These are phyloP conservation scores for Hydrozoanthus gracilis DNA, from an alignment of 92 coral and sea anemone species.

Conservation along the genomic window DNA sequence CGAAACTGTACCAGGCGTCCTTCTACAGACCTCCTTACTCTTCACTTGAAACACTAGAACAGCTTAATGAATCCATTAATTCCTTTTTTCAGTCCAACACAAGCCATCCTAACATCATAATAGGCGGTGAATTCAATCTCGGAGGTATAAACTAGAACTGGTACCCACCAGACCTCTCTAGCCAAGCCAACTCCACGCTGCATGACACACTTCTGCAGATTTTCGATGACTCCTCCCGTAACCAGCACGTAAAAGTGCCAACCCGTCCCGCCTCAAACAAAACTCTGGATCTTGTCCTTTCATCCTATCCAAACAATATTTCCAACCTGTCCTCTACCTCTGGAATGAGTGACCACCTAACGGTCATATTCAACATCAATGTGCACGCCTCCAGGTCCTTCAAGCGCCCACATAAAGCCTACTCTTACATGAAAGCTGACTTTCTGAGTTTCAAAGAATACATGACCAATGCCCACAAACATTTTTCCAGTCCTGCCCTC, in stretches of 20 bases:
- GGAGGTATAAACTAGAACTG: conserved; percentile 39
- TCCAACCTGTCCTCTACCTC: conserved; percentile 29
- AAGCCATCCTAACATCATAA: conserved; percentile 54
- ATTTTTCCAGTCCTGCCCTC: conserved; percentile 51
- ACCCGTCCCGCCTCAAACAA: conserved; percentile 55
- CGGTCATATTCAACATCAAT: conserved; percentile 44
- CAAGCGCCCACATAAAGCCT: conserved; percentile 56
- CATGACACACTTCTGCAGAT: conserved; percentile 47
- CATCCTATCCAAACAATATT: conserved; percentile 51
- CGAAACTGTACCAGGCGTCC: conserved; percentile 35
- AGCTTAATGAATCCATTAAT: conserved; percentile 45
- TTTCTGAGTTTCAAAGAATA: conserved; percentile 41
- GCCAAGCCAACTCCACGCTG: conserved; percentile 44
- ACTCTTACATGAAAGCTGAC: conserved; percentile 48
- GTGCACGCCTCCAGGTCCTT: conserved; percentile 43
- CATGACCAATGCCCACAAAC: conserved; percentile 34
- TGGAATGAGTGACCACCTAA: conserved; percentile 62
- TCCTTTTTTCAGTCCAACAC: conserved; percentile 32
- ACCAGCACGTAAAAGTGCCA: conserved; percentile 55
- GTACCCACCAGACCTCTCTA: conserved; percentile 46
- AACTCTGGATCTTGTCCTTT: conserved; percentile 53
- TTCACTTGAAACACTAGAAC: conserved; percentile 45
- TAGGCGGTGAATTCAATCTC: conserved; percentile 60
- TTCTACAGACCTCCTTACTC: conserved; percentile 36
- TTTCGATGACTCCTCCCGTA: conserved; percentile 44